phyloP scores from a whole-genome alignment of 1,140 invertebrate species.

The Mizuhopecten yessoensis region DNA sequence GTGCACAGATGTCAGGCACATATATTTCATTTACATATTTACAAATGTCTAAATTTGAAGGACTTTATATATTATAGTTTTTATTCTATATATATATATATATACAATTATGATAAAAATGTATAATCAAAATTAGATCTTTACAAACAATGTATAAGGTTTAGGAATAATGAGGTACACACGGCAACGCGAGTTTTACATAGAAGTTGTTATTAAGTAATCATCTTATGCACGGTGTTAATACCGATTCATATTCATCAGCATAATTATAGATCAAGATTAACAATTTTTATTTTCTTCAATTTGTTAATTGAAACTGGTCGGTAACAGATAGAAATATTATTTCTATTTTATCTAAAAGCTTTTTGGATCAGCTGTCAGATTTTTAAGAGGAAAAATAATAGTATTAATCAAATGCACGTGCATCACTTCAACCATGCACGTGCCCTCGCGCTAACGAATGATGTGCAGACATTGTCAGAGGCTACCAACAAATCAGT shows the following conservation, averaged over 20 bases:
- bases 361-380: constrained; percentile 31
- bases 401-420: constrained; percentile 18
- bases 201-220: too few relatives aligned
- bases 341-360: constrained; percentile 40
- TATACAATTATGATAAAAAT: too few relatives aligned
- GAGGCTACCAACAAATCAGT: background rate
- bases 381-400: background rate
- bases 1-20: background rate
- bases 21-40: background rate
- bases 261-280: background rate
- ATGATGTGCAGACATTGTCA: background rate
- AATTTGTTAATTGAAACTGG: constrained; percentile 16
- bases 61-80: too few relatives aligned
- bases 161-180: too few relatives aligned
- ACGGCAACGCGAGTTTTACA: too few relatives aligned
- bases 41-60: background rate
- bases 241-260: background rate
- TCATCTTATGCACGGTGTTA: too few relatives aligned
- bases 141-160: too few relatives aligned
- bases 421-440: background rate
- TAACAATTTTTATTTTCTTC: background rate
- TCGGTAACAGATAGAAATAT: background rate
- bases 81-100: too few relatives aligned
- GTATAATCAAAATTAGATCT: too few relatives aligned
- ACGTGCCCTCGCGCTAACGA: background rate